Evolutionary conservation across 2,888 invertebrate species (phyloP).

Genomic region (Hipparchia semele): DNA sequence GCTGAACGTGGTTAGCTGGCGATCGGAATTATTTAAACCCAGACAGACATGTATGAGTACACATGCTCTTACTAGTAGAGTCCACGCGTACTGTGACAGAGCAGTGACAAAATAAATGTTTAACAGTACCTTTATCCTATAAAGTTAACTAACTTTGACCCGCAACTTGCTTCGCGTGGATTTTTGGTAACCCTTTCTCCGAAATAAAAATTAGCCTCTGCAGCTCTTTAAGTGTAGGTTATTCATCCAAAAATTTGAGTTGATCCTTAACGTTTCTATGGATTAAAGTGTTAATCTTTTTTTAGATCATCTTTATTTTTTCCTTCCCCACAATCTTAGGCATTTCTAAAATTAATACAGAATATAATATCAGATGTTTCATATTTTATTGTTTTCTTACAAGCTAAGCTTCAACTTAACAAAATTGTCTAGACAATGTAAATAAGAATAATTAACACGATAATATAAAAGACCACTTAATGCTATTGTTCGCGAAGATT

Average conservation of each 20-base stretch:
- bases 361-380: no score
- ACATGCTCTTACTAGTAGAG: constrained; percentile 5
- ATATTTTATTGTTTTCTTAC: no score
- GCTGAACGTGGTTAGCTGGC: constrained; percentile 16
- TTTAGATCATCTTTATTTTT: no score
- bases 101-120: neutral
- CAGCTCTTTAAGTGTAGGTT: no score
- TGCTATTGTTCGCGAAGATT: constrained; percentile 65
- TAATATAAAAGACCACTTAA: constrained; percentile 57
- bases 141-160: neutral
- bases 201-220: no score
- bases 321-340: no score
- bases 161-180: neutral
- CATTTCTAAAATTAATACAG: no score
- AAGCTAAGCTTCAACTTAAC: no score
- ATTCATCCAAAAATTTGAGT: no score
- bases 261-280: no score
- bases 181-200: neutral
- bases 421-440: neutral
- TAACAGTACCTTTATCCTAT: neutral
- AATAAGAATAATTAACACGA: constrained; percentile 26
- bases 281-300: no score
- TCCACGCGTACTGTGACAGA: neutral
- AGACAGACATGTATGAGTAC: constrained; percentile 2
- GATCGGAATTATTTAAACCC: constrained; percentile 19